Evolutionary conservation across 2,888 invertebrate genomes (phyloP).

Genomic region (Drosophila greeni): DNA sequence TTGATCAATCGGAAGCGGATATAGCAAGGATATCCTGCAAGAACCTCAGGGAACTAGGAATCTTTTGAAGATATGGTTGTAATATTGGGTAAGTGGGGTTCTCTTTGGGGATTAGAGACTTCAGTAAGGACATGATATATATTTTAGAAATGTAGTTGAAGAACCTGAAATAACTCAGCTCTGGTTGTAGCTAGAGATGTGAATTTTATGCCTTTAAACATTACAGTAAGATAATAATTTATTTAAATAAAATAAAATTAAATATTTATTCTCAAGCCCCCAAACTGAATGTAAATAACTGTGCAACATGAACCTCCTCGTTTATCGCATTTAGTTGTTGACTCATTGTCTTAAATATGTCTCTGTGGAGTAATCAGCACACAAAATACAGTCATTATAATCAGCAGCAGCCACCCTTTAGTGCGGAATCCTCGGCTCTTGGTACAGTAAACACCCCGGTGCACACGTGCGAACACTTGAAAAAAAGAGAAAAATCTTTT

Average conservation of each 20-base stretch:
- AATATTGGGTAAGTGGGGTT: neutral
- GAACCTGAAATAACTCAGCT: neutral
- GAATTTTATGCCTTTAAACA: neutral
- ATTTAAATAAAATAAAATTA: neutral
- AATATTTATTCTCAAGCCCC: neutral
- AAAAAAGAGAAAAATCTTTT: slow-evolving; percentile 41
- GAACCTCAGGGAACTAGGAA: neutral
- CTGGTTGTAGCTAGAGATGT: neutral
- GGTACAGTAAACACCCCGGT: slow-evolving; percentile 49
- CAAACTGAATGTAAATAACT: neutral
- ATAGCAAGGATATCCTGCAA: neutral
- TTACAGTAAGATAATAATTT: neutral
- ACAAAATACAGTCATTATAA: slow-evolving; percentile 49
- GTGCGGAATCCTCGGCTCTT: neutral
- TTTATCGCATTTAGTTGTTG: slow-evolving; percentile 10
- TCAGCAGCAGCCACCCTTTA: slow-evolving; percentile 16
- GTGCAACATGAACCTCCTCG: neutral
- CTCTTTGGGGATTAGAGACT: no score
- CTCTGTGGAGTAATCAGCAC: slow-evolving; percentile 38
- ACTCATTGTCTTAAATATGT: slow-evolving; percentile 26
- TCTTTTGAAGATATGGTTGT: neutral
- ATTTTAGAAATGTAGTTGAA: neutral
- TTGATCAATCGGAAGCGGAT: neutral
- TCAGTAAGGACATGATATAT: no score
- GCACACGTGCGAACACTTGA: slow-evolving; percentile 68